Conservation (phyloP, 2,888 invertebrate species). For the Erebia aethiops region DNA sequence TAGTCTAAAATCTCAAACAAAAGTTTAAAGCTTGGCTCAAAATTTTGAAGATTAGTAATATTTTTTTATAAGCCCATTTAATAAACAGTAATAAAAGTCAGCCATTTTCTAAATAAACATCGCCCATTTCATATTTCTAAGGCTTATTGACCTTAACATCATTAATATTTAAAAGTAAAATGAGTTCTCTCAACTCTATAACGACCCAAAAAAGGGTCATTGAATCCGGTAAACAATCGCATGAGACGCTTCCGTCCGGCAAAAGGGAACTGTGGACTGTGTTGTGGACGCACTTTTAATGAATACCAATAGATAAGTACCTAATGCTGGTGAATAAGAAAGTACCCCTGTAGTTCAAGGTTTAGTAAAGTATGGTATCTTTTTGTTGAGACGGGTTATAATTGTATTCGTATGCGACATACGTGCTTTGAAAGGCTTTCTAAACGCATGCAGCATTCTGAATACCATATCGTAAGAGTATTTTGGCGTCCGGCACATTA, state of each 20-base stretch:
- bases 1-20: background rate
- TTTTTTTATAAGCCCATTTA: background rate
- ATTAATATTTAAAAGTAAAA: conserved; percentile 39
- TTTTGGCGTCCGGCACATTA: conserved; percentile 9
- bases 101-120: conserved; percentile 1
- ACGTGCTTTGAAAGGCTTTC: conserved; percentile 42
- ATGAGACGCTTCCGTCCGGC: conserved; percentile 62
- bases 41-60: background rate
- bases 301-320: conserved; percentile 56
- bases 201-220: conserved; percentile 70
- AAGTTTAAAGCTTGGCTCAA: background rate
- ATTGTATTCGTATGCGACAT: conserved; percentile 43
- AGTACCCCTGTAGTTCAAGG: conserved; percentile 18
- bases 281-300: conserved; percentile 44
- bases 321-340: conserved; percentile 31
- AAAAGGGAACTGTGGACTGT: conserved; percentile 50
- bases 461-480: conserved; percentile 25
- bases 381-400: conserved; percentile 42
- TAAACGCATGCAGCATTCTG: conserved; percentile 42
- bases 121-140: conserved; percentile 3
- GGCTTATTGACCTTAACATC: conserved; percentile 34
- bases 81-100: conserved; percentile 11
- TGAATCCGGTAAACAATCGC: conserved; percentile 71
- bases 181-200: conserved; percentile 36
- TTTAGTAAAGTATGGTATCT: conserved; percentile 18